Evolutionary conservation across 92 coral and sea anemone species (phyloP), one percentile per base, ranked within the genome.

Genomic region (Porites rus): DNA sequence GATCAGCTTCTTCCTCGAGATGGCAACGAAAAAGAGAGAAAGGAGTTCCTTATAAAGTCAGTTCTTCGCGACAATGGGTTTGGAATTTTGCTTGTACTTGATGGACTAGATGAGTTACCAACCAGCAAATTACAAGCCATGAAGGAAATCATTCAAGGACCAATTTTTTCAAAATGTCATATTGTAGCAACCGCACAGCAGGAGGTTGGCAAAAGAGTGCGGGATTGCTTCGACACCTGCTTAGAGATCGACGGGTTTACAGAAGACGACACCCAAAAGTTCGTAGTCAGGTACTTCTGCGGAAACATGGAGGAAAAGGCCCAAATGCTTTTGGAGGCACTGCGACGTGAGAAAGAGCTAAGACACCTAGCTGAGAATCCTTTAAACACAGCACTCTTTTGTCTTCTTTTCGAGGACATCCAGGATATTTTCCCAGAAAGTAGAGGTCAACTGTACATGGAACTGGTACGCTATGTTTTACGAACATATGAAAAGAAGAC

Each of bases 351-450:
- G 20, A 24, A 20, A n/a, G 1, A 20, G n/a, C 50, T 74, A 8
- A 6, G 25, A n/a, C 76, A 87, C 31, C 16, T 87, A 14, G 53
- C 82, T 4, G 62, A 19, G 18, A 88, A 75, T 77, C 91, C 91
- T n/a, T 22, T 88, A 31, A 88, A 81, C 81, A 65, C 87, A 0
- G 82, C 91, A n/a, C 87, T 88, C 18, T 71, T 88, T 13, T 82
- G 91, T 38, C 62, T 74, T 74, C 78, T 65, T 75, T 21, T 58
- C 67, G 54, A 65, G 54, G 78, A 82, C 20, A 53, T 73, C n/a
- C 3, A 63, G 24, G 88, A 87, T 31, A 9, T 72, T 21, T 68
- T 88, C 22, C 91, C 91, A 54, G 59, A 60, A 38, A 80, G 76
- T 7, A 77, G 87, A 76, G 72, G 78, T 21, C 63, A 88, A 18